Conservation (phyloP, 2,113 vertebrate species). For the Xiphias gladius region DNA sequence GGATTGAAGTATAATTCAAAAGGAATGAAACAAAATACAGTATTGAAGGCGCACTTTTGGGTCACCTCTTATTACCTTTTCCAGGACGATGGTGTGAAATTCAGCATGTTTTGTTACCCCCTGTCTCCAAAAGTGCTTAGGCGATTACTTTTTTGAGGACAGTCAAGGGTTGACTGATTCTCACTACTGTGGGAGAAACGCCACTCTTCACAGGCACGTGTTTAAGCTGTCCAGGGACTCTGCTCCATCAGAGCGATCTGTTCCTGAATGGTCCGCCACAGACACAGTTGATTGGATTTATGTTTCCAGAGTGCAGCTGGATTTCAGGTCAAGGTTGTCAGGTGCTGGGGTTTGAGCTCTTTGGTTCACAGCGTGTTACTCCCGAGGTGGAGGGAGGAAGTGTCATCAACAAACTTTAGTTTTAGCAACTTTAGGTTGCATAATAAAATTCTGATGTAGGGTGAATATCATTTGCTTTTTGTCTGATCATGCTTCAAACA, state of each 20-base stretch:
- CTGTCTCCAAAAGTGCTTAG: conserved; percentile 39
- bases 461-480: background rate
- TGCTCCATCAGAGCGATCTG: background rate
- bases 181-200: background rate
- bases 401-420: background rate
- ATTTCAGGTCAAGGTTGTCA: background rate
- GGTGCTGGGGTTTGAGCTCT: background rate
- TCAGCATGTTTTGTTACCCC: conserved; percentile 20
- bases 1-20: no score
- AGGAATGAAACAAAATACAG: background rate
- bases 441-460: background rate
- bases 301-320: background rate
- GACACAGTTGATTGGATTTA: background rate
- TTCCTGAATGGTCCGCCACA: background rate
- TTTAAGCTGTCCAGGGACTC: background rate
- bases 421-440: no score
- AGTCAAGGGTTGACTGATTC: conserved; percentile 15
- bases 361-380: background rate
- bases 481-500: background rate
- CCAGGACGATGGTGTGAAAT: background rate
- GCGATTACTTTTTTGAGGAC: conserved; percentile 26
- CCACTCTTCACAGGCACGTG: background rate
- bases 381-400: background rate
- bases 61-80: background rate
- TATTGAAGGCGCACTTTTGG: background rate